Conservation (phyloP, 2,797 vertebrate genomes). For the Aplochiton taeniatus region DNA sequence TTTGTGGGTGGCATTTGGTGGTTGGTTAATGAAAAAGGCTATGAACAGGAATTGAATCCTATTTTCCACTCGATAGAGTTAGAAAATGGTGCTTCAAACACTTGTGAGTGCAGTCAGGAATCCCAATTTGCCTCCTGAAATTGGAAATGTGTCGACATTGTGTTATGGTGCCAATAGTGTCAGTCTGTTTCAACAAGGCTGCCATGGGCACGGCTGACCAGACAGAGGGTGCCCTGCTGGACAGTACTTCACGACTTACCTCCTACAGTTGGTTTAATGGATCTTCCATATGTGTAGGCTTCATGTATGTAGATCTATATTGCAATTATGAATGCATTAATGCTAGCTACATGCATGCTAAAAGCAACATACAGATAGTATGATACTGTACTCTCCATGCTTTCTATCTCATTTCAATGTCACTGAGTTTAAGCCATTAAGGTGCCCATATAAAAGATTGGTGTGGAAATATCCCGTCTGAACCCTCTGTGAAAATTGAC, state of each 20-base stretch:
- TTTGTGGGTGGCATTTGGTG: conserved; percentile 68
- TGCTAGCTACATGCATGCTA: too few species aligned
- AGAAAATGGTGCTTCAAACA: conserved; percentile 80
- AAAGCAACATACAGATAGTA: too few species aligned
- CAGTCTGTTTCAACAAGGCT: conserved; percentile 54
- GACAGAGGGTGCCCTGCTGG: conserved; percentile 32
- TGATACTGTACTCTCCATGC: too few species aligned
- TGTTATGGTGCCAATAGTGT: conserved; percentile 69
- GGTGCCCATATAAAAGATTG: too few species aligned
- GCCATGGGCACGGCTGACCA: conserved; percentile 51
- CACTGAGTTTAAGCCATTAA: too few species aligned
- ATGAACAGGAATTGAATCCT: conserved; percentile 79
- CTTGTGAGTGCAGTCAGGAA: conserved; percentile 72
- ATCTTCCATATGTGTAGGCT: neutral
- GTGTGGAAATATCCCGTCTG: too few species aligned
- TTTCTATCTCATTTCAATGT: too few species aligned
- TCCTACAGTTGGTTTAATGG: neutral
- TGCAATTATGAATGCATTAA: too few species aligned
- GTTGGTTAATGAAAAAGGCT: conserved; percentile 80
- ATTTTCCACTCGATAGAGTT: conserved; percentile 80
- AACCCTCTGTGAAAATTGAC: too few species aligned
- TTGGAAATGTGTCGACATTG: conserved; percentile 74
- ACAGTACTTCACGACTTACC: conserved; percentile 24
- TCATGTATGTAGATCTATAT: too few species aligned
- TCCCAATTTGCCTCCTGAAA: conserved; percentile 78